Base-by-base conservation (phyloP, 2,888 invertebrate species). In the Dicycla oo region DNA sequence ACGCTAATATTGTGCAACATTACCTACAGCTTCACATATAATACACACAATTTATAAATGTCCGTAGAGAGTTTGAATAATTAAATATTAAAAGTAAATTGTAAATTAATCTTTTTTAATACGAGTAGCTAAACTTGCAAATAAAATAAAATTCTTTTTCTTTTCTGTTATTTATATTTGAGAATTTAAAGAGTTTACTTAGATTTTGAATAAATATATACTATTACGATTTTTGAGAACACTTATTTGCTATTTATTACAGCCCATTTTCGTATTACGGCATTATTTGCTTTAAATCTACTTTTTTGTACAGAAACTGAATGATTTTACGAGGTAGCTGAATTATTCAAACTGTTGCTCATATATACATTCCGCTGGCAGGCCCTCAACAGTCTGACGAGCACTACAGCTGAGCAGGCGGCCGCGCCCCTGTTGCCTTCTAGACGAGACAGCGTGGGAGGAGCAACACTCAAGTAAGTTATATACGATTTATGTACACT, bases 361-460 rank as follows among this genome's bases (percentile, higher is more conserved):
- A 73, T 62, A 45, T 56, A 7, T 26, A 6, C 13, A 20, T 73
- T 56, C 38, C 18, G 56, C 49, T 63, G 66, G 23, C 75, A 98
- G 98, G 98, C 98, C 40, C 94, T 98, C 86, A 97, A 97, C 88
- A 98, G 98, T 90, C 97, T 99, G 97, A 97, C 98, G 23, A 96
- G 93, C 76, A 97, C 96, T 81, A 97, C 97, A 51, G 96, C 97
- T 18, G 95, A 94, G 51, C 95, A 94, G 66, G 93, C 95, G 4
- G 88, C 96, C 7, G 96, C 97, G 57, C 96, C 97, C 49, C 92
- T 97, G 7, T 91, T 97, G 93, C 97, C 97, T 51, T 97, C 97
- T 0, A 96, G 97, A 85, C 94, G 97, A 86, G 97, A 97, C 86
- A 97, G 96, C 90, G 94, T 97, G 78, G 93, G 97, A 79, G 95